Conservation (phyloP, 2,113 vertebrate species). For the Leptosomus discolor region DNA sequence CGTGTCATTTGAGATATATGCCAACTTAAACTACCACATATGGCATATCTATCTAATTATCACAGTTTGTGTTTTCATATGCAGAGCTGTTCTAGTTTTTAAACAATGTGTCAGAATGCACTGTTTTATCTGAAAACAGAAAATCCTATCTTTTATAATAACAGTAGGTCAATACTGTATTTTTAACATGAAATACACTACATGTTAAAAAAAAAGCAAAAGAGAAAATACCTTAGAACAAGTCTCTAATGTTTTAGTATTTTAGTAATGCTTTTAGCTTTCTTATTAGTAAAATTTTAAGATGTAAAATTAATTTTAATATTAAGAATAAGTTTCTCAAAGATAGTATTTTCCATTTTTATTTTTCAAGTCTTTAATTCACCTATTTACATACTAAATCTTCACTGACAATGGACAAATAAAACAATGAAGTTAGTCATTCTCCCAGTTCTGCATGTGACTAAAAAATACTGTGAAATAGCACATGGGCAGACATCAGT, state of each 20-base stretch:
- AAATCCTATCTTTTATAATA: neutral
- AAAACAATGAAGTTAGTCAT: neutral
- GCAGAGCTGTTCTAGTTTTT: conserved; percentile 59
- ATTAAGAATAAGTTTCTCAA: neutral
- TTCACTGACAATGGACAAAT: neutral
- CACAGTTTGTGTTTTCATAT: conserved; percentile 73
- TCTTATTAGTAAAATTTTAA: neutral
- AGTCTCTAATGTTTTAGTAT: neutral
- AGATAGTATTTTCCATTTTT: neutral
- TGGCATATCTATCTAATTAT: conserved; percentile 62
- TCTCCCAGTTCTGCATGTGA: neutral
- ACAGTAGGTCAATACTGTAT: neutral
- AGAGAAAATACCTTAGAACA: neutral
- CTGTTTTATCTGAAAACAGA: conserved; percentile 45
- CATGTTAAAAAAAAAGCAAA: neutral
- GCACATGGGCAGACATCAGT: neutral
- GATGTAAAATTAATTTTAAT: neutral
- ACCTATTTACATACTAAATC: neutral
- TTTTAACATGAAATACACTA: neutral
- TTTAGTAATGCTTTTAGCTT: neutral
- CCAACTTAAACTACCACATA: conserved; percentile 65
- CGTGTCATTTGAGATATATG: conserved; percentile 62
- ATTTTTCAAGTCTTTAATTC: neutral
- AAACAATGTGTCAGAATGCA: conserved; percentile 67
- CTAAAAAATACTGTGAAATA: neutral